Evolutionary conservation across 2,113 vertebrate species (phyloP).

Genomic region (Aegotheles bennettii): DNA sequence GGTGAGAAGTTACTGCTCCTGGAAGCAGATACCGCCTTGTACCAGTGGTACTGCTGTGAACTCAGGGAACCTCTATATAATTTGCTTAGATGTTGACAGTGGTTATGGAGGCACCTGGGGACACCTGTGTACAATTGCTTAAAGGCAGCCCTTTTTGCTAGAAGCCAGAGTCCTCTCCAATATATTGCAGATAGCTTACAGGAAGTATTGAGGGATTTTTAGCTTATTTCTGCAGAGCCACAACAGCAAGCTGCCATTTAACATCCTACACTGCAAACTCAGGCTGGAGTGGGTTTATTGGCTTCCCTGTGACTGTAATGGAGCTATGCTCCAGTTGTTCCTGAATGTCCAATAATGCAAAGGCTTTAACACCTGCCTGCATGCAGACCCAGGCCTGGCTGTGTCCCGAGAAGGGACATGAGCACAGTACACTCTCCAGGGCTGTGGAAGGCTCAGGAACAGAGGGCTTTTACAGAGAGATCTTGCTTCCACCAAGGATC

Average conservation of each 20-base stretch:
- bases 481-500: background rate
- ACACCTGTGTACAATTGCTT: background rate
- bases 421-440: background rate
- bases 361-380: background rate
- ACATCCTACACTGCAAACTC: background rate
- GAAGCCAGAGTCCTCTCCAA: background rate
- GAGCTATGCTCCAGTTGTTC: background rate
- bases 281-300: background rate
- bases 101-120: background rate
- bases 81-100: background rate
- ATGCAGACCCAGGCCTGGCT: background rate
- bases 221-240: background rate
- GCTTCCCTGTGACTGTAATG: background rate
- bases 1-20: background rate
- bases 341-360: background rate
- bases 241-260: background rate
- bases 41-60: background rate
- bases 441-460: background rate
- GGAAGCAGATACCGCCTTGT: background rate
- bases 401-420: background rate
- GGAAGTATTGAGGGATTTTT: background rate
- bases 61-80: fast-evolving
- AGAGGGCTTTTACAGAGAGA: background rate
- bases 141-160: background rate
- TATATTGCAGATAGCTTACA: background rate